phyloP scores from a whole-genome alignment of 1,140 invertebrate genomes.

The Bradynema listronoti region DNA sequence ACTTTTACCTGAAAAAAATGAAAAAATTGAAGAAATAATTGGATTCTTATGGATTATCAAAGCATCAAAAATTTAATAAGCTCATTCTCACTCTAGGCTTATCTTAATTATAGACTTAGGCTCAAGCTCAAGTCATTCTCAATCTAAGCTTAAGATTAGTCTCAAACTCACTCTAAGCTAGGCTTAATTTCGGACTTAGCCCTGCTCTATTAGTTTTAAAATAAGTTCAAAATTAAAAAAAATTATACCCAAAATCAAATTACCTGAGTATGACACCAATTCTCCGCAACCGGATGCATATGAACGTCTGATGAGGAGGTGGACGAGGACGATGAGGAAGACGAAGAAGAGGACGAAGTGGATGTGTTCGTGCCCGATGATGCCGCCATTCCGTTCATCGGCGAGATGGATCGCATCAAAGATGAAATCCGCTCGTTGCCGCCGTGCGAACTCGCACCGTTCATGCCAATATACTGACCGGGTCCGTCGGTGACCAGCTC shows the following conservation, averaged over 20 bases:
- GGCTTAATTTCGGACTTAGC: too few species aligned
- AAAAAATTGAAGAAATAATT: neutral
- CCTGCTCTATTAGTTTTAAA: too few species aligned
- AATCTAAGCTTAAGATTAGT: too few species aligned
- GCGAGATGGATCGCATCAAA: conserved; percentile 26
- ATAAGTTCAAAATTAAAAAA: too few species aligned
- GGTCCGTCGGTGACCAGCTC: conserved; percentile 29
- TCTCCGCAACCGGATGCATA: conserved; percentile 68
- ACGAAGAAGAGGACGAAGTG: conserved; percentile 6
- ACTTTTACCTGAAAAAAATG: conserved; percentile 74
- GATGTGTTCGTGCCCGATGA: conserved; percentile 2
- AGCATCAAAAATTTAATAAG: neutral
- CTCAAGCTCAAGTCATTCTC: too few species aligned
- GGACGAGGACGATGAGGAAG: conserved; percentile 10
- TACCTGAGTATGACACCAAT: conserved; percentile 92
- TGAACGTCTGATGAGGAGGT: neutral
- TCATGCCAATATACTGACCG: conserved; percentile 15
- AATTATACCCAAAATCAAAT: conserved; percentile 64
- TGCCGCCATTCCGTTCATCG: conserved; percentile 17
- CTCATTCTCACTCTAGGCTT: neutral
- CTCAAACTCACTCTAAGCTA: too few species aligned
- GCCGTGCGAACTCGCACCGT: neutral
- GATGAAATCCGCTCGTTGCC: conserved; percentile 18
- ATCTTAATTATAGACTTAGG: neutral
- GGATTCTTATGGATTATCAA: neutral